phyloP scores from a whole-genome alignment of 2,888 invertebrate species.

The Drosophila sordidula region DNA sequence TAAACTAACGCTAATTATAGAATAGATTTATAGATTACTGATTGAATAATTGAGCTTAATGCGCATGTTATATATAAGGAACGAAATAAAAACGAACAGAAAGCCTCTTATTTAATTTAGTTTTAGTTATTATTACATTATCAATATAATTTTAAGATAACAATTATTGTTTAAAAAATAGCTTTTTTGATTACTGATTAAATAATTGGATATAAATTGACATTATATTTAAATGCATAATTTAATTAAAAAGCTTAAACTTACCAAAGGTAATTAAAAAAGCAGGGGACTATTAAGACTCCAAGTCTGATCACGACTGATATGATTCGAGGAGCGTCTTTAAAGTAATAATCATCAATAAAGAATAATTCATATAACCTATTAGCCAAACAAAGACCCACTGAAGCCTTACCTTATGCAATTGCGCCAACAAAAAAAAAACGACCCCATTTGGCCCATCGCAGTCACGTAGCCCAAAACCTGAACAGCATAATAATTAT shows the following conservation, averaged over 20 bases:
- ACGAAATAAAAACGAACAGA: not conserved
- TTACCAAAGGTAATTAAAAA: too few relatives aligned
- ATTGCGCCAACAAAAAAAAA: not conserved
- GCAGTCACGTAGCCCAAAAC: constrained; percentile 34
- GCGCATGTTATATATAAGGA: not conserved
- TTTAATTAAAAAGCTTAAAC: too few relatives aligned
- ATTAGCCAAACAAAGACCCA: not conserved
- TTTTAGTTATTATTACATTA: not conserved
- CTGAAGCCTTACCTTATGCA: not conserved
- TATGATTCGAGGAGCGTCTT: not conserved
- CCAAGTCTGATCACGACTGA: too few relatives aligned
- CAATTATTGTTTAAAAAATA: too few relatives aligned
- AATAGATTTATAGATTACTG: not conserved
- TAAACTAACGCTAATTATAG: not conserved
- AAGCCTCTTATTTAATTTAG: not conserved
- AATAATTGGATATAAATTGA: too few relatives aligned
- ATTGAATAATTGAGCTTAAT: not conserved
- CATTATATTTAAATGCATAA: too few relatives aligned
- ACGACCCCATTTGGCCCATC: constrained; percentile 6
- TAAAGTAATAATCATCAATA: not conserved
- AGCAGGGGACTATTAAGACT: too few relatives aligned
- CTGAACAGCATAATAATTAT: constrained; percentile 71
- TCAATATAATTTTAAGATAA: too few relatives aligned
- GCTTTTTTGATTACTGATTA: too few relatives aligned
- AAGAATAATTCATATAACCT: not conserved